phyloP scores from a whole-genome alignment of 2,113 vertebrate species.

The Raja brachyura region DNA sequence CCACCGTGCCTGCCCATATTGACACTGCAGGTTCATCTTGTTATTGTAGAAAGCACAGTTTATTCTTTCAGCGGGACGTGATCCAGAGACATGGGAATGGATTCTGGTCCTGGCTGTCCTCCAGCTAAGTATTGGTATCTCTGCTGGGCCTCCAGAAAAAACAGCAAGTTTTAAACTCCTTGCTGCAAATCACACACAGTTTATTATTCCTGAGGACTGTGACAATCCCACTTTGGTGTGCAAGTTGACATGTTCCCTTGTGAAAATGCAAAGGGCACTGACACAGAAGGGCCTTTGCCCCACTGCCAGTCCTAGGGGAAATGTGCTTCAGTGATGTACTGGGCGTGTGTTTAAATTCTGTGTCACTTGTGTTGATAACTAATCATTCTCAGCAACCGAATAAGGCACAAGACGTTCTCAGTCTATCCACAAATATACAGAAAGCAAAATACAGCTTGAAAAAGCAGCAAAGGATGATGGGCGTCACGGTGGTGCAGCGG shows the following conservation, averaged over 20 bases:
- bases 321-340: neutral
- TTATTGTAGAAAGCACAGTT: neutral
- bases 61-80: neutral
- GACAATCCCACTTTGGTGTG: conserved; percentile 16
- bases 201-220: conserved; percentile 2
- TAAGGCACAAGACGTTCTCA: neutral
- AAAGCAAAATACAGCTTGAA: neutral
- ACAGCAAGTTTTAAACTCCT: neutral
- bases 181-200: neutral
- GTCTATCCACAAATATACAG: too few species aligned
- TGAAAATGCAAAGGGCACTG: neutral
- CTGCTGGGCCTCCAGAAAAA: neutral
- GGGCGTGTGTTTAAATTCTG: neutral
- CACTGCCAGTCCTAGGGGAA: neutral
- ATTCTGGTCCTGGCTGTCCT: neutral
- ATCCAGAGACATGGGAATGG: conserved; percentile 6
- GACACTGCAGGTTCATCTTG: conserved; percentile 5
- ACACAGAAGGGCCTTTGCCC: neutral
- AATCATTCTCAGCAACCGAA: neutral
- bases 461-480: neutral
- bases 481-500: neutral
- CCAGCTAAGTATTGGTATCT: neutral
- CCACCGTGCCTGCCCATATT: too few species aligned
- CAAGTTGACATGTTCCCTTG: neutral
- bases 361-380: neutral